phyloP scores from a whole-genome alignment of 1,140 invertebrate genomes.

The Carcinoscorpius rotundicauda region DNA sequence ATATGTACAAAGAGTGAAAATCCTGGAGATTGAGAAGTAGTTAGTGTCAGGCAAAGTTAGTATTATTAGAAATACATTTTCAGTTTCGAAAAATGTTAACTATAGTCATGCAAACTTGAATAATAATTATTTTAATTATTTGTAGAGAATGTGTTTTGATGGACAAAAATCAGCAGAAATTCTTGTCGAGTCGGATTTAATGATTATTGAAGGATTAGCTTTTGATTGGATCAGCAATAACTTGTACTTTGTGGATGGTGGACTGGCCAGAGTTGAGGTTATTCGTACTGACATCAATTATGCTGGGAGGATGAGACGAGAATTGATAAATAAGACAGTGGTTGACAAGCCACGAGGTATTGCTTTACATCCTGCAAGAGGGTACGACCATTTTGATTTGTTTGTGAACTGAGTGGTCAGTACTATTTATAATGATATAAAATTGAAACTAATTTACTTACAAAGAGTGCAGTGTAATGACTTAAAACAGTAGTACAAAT shows the following conservation, averaged over 20 bases:
- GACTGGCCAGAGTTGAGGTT: slow-evolving; percentile 53
- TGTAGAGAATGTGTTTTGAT: slow-evolving; percentile 57
- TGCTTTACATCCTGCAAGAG: slow-evolving; percentile 67
- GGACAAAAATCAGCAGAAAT: slow-evolving; percentile 50
- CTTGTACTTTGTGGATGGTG: slow-evolving; percentile 78
- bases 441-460: too few species aligned
- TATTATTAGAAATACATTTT: too few species aligned
- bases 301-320: slow-evolving; percentile 58
- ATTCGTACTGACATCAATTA: slow-evolving; percentile 53
- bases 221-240: slow-evolving; percentile 88
- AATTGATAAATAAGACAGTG: slow-evolving; percentile 53
- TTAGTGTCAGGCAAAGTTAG: too few species aligned
- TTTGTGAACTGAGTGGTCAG: too few species aligned
- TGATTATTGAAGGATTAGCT: slow-evolving; percentile 81
- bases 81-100: neutral
- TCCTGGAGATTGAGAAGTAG: too few species aligned
- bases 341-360: slow-evolving; percentile 75
- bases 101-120: slow-evolving; percentile 13
- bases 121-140: slow-evolving; percentile 15
- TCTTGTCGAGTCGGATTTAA: slow-evolving; percentile 55
- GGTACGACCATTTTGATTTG: slow-evolving; percentile 29
- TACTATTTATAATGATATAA: too few species aligned
- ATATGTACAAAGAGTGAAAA: too few species aligned
- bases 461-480: too few species aligned
- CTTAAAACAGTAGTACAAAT: too few species aligned